A percentile compares a stretch with the other conserved stretches of the same genome.
Conservation (phyloP, 2,888 invertebrate species). For the Nomada goodeniana region DNA sequence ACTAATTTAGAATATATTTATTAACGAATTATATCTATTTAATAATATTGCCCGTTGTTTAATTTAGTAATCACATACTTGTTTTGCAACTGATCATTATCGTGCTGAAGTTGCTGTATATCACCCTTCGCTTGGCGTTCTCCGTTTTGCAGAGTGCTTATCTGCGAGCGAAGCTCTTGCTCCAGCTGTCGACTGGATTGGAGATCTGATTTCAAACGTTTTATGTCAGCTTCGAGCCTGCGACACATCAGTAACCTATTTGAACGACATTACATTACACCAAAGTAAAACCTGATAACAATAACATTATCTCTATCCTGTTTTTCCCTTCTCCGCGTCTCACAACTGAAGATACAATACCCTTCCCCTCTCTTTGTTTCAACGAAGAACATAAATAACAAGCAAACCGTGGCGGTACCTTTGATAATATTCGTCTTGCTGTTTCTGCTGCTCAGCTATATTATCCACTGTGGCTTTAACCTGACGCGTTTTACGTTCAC, state of each 20-base stretch:
- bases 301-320: too few relatives aligned
- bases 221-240: conserved; percentile 90
- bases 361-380: neutral
- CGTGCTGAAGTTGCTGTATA: conserved; percentile 91
- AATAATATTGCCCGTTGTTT: too few relatives aligned
- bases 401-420: conserved; percentile 75
- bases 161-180: conserved; percentile 90
- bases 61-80: conserved; percentile 86
- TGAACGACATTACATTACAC: conserved; percentile 66
- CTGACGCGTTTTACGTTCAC: conserved; percentile 83
- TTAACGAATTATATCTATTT: too few relatives aligned
- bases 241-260: conserved; percentile 83
- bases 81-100: conserved; percentile 94
- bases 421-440: conserved; percentile 85
- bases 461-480: conserved; percentile 82
- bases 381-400: conserved; percentile 3
- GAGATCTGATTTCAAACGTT: conserved; percentile 90
- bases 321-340: too few relatives aligned
- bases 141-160: conserved; percentile 87
- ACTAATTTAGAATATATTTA: neutral
- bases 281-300: conserved; percentile 20
- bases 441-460: conserved; percentile 82
- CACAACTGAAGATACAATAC: neutral
- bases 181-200: conserved; percentile 89
- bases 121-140: conserved; percentile 90